phyloP scores from a whole-genome alignment of 1,140 invertebrate species.

The Tetragonula clypearis region DNA sequence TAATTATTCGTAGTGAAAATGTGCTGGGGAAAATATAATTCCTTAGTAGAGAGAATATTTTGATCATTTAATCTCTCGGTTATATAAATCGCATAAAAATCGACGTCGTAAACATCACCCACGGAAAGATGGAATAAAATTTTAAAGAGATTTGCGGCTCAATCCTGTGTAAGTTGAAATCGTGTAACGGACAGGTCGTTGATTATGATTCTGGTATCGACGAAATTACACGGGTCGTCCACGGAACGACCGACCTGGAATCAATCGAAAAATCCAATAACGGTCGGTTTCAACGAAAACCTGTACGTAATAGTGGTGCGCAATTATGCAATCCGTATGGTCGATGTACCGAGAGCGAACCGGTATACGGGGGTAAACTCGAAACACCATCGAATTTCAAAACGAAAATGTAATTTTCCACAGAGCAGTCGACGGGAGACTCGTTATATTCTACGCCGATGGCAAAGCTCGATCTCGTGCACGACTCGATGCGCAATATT shows the following conservation, averaged over 20 bases:
- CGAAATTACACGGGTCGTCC: background rate
- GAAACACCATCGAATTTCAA: conserved; percentile 29
- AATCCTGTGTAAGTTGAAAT: background rate
- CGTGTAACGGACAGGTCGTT: background rate
- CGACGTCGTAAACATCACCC: no score
- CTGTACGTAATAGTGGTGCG: background rate
- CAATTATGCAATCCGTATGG: conserved; percentile 38
- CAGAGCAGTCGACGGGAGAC: background rate
- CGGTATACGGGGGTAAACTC: conserved; percentile 2
- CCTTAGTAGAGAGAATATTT: background rate
- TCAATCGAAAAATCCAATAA: conserved; percentile 46
- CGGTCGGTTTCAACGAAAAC: background rate
- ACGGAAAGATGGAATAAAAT: background rate
- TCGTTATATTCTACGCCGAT: conserved; percentile 32
- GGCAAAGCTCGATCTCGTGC: conserved; percentile 24
- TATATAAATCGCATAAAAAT: background rate
- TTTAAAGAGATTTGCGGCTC: background rate
- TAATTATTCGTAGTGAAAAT: no score
- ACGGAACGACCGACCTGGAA: background rate
- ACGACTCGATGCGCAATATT: conserved; percentile 49
- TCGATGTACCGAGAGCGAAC: background rate
- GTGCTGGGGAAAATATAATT: no score
- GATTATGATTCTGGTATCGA: conserved; percentile 6
- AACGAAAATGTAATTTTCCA: conserved; percentile 45
- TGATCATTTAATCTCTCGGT: background rate